phyloP scores from a whole-genome alignment of 2,797 vertebrate genomes.

The Melanotaenia maccullochi region DNA sequence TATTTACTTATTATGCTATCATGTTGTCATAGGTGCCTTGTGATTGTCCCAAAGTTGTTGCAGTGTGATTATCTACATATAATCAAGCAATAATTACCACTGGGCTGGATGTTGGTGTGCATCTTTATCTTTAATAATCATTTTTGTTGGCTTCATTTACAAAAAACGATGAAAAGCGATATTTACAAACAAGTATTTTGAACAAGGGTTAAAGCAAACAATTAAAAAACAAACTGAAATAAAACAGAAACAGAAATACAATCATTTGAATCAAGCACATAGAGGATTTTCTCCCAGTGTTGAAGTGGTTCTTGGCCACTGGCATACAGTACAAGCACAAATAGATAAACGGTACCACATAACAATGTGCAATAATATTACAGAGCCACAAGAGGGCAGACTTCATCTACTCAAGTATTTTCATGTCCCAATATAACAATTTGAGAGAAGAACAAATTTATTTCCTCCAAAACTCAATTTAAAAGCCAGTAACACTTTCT shows the following conservation, averaged over 20 bases:
- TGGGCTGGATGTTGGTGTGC: neutral
- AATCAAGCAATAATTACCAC: neutral
- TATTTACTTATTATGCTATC: neutral
- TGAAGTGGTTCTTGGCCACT: conserved; percentile 31
- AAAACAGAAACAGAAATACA: conserved; percentile 71
- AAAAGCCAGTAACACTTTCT: conserved; percentile 27
- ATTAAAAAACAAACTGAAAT: conserved; percentile 19
- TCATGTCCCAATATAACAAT: conserved; percentile 16
- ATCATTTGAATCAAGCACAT: conserved; percentile 73
- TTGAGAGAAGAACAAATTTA: neutral
- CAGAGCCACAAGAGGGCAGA: conserved; percentile 66
- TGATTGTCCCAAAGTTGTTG: neutral
- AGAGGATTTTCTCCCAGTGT: conserved; percentile 54
- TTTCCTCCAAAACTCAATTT: conserved; percentile 10
- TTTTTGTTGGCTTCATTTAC: conserved; percentile 73
- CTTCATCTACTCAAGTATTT: conserved; percentile 50
- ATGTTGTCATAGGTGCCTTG: neutral
- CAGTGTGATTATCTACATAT: neutral
- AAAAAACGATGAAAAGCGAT: conserved; percentile 71
- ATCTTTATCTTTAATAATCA: conserved; percentile 72
- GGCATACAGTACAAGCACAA: conserved; percentile 59
- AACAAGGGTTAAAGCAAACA: conserved; percentile 66
- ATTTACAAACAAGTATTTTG: conserved; percentile 73
- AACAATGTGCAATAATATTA: conserved; percentile 56
- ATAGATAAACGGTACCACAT: conserved; percentile 38